These are phyloP conservation scores for Harmothoe impar DNA, from an alignment of 2,888 invertebrate species.

Conservation along the genomic window DNA sequence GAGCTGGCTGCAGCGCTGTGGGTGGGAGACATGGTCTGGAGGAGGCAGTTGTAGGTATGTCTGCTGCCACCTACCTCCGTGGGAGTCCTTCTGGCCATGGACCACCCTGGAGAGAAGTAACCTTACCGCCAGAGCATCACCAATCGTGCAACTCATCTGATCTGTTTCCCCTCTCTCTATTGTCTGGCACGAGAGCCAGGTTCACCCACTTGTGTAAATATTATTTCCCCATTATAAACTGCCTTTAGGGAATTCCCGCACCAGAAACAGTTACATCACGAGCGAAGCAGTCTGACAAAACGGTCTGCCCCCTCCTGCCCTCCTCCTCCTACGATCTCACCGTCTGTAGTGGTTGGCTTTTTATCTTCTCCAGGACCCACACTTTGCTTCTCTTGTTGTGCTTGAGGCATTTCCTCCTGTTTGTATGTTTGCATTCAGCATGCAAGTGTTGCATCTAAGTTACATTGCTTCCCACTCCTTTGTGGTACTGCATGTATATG, in stretches of 20 bases:
- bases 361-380: background rate
- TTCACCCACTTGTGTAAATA: conserved; percentile 50
- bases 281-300: conserved; percentile 17
- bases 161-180: conserved; percentile 39
- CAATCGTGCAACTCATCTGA: conserved; percentile 33
- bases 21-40: background rate
- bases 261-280: conserved; percentile 20
- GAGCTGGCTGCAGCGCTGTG: background rate
- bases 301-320: background rate
- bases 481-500: background rate
- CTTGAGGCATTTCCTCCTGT: background rate
- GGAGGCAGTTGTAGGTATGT: background rate
- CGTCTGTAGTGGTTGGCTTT: conserved; percentile 4
- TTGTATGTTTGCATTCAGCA: background rate
- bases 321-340: background rate
- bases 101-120: background rate
- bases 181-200: background rate
- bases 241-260: conserved; percentile 2
- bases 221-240: conserved; percentile 47
- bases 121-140: conserved; percentile 26
- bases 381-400: background rate
- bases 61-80: background rate
- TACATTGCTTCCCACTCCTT: background rate
- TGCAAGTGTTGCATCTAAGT: background rate
- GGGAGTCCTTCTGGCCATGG: background rate